Percentiles rank a stretch among this genome's conserved stretches.
Conservation (phyloP, 2,888 invertebrate species). For the Drosophila paramelanica region DNA sequence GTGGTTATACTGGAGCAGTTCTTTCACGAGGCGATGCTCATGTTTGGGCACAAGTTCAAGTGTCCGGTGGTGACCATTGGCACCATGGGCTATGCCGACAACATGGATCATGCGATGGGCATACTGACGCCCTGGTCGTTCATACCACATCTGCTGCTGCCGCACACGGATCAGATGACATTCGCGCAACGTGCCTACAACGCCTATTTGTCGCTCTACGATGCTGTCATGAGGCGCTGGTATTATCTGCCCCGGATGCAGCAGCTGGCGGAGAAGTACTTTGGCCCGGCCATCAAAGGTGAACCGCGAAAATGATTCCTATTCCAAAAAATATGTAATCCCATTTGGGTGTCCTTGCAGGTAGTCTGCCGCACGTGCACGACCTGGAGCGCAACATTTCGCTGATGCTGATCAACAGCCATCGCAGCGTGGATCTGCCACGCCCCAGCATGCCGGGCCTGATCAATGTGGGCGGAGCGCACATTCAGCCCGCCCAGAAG, state of each 20-base stretch:
- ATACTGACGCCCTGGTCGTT: slow-evolving; percentile 83
- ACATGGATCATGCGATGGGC: slow-evolving; percentile 85
- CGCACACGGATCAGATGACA: slow-evolving; percentile 84
- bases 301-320: neutral
- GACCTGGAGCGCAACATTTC: slow-evolving; percentile 86
- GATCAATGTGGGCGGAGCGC: slow-evolving; percentile 84
- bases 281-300: slow-evolving; percentile 74
- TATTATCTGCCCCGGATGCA: slow-evolving; percentile 84
- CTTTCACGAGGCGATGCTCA: slow-evolving; percentile 85
- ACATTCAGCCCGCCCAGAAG: slow-evolving; percentile 80
- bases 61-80: slow-evolving; percentile 85
- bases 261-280: slow-evolving; percentile 82
- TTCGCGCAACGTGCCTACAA: slow-evolving; percentile 84
- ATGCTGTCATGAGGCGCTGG: slow-evolving; percentile 80
- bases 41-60: slow-evolving; percentile 84
- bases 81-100: slow-evolving; percentile 85
- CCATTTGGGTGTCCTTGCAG: slow-evolving; percentile 37
- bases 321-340: neutral
- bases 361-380: slow-evolving; percentile 83
- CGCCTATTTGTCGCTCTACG: slow-evolving; percentile 80
- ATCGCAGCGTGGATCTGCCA: slow-evolving; percentile 85
- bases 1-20: slow-evolving; percentile 85
- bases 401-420: slow-evolving; percentile 86
- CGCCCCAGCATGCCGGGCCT: slow-evolving; percentile 85
- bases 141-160: slow-evolving; percentile 82